Percentiles rank a stretch among this genome's conserved stretches.
Conservation (phyloP, 2,888 invertebrate species). For the Perithous albicinctus region DNA sequence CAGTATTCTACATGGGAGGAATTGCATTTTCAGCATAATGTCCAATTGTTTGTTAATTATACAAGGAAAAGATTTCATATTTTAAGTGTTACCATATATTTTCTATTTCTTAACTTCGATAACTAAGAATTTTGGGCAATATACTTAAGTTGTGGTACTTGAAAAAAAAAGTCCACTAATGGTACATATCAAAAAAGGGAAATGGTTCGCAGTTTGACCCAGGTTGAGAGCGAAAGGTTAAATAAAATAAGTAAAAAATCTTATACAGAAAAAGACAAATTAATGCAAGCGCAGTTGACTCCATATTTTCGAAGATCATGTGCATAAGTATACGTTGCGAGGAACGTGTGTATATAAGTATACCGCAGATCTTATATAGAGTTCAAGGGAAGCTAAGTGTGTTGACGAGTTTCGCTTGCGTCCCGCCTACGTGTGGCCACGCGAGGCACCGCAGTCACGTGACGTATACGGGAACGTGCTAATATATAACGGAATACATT, state of each 20-base stretch:
- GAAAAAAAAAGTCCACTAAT: too few species aligned
- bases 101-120: too few species aligned
- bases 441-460: neutral
- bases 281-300: neutral
- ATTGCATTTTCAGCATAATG: too few species aligned
- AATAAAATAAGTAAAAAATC: neutral
- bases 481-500: conserved; percentile 24
- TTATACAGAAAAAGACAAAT: neutral
- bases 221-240: too few species aligned
- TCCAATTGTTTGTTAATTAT: too few species aligned
- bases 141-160: too few species aligned
- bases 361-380: neutral
- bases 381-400: conserved; percentile 4
- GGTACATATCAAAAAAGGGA: too few species aligned
- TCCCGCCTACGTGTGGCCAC: conserved; percentile 13
- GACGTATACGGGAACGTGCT: conserved; percentile 2
- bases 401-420: neutral
- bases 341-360: neutral
- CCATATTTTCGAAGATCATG: neutral
- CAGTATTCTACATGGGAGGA: too few species aligned
- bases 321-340: neutral
- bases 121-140: too few species aligned
- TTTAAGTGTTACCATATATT: too few species aligned
- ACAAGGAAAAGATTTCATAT: too few species aligned
- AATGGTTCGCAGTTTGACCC: too few species aligned